These are phyloP conservation scores for Andrena bucephala DNA, from an alignment of 2,888 invertebrate species.

Conservation along the genomic window DNA sequence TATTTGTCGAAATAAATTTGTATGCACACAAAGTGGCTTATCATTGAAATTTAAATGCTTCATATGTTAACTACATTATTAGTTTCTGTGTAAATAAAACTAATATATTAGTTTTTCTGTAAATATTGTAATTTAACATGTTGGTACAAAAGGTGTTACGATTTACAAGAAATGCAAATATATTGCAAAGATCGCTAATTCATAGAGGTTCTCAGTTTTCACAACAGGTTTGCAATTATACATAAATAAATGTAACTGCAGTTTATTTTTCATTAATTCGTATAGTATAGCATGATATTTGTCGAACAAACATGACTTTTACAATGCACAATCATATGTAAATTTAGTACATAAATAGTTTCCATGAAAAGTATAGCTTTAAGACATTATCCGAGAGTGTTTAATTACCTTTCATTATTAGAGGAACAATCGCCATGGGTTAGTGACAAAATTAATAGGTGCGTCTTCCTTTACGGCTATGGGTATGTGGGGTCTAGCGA, in stretches of 20 bases:
- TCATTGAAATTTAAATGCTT: constrained; percentile 9
- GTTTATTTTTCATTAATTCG: neutral
- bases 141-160: constrained; percentile 31
- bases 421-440: constrained; percentile 8
- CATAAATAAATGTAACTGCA: constrained; percentile 1
- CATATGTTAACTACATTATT: neutral
- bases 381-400: neutral
- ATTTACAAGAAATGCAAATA: constrained; percentile 27
- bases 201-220: constrained; percentile 21
- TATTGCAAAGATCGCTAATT: constrained; percentile 36
- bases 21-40: neutral
- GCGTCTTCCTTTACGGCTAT: constrained; percentile 65
- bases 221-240: constrained; percentile 46
- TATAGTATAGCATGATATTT: neutral
- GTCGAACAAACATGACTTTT: neutral
- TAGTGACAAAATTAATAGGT: constrained; percentile 24
- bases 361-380: neutral
- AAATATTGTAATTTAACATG: constrained; percentile 35
- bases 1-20: constrained; percentile 2
- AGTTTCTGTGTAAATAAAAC: neutral
- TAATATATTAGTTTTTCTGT: neutral
- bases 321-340: neutral
- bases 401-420: constrained; percentile 24
- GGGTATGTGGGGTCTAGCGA: constrained; percentile 75
- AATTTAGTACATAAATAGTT: neutral